phyloP scores from a whole-genome alignment of 2,888 invertebrate species.

The Resseliella maxima region DNA sequence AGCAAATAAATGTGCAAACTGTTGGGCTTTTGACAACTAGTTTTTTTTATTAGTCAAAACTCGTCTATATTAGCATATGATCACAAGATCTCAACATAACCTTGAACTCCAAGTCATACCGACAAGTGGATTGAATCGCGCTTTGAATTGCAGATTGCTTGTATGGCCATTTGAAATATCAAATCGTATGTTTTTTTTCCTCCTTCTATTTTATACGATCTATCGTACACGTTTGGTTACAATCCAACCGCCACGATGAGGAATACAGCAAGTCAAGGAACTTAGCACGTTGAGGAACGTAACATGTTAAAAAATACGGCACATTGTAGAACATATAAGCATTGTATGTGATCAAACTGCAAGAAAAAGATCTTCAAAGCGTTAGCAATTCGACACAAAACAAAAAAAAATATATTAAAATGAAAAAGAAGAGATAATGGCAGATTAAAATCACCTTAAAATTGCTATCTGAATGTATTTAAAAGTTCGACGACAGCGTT shows the following conservation, averaged over 20 bases:
- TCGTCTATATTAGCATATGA: not conserved
- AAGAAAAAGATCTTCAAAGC: no score
- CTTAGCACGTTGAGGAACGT: no score
- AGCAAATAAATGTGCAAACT: not conserved
- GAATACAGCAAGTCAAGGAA: no score
- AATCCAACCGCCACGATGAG: no score
- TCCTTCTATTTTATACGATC: not conserved
- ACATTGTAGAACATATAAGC: no score
- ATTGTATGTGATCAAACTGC: no score
- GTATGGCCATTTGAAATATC: not conserved
- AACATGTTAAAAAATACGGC: no score
- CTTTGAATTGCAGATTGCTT: not conserved
- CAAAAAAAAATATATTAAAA: no score
- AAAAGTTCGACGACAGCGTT: not conserved
- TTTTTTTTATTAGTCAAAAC: not conserved
- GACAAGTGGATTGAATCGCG: not conserved
- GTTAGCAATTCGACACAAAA: no score
- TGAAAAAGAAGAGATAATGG: no score
- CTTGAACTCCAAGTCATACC: conserved; percentile 17
- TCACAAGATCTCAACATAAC: not conserved
- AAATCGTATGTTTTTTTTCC: not conserved
- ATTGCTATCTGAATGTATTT: not conserved
- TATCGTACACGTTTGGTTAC: not conserved
- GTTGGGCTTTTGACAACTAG: not conserved
- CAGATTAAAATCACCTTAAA: not conserved